Conservation (phyloP, 2,113 vertebrate species). For the Thalassoma bifasciatum region DNA sequence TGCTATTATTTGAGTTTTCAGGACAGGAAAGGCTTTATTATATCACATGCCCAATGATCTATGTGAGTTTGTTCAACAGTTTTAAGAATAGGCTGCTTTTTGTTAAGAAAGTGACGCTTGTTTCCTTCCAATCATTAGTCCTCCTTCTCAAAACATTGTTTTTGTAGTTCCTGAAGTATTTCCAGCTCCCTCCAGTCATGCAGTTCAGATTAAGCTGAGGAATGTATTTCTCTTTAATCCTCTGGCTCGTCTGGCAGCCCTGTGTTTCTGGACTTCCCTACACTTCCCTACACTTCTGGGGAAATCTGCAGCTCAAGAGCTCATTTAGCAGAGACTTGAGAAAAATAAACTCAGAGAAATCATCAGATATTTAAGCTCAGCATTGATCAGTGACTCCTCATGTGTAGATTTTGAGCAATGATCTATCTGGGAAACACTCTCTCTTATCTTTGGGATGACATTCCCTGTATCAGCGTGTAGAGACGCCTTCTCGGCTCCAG, state of each 20-base stretch:
- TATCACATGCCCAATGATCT: background rate
- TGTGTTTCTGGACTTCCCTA: conserved; percentile 28
- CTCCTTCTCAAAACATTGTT: conserved; percentile 24
- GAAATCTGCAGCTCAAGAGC: conserved; percentile 34
- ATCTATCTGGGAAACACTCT: too few species aligned
- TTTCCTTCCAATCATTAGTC: background rate
- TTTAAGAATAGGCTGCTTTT: background rate
- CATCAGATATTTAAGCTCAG: background rate
- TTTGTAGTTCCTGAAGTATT: conserved; percentile 48
- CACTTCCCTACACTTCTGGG: conserved; percentile 32
- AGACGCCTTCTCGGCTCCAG: background rate
- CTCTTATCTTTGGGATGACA: too few species aligned
- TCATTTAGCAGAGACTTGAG: conserved; percentile 33
- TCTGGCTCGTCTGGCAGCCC: conserved; percentile 21
- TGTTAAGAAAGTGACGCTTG: background rate
- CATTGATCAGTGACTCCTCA: too few species aligned
- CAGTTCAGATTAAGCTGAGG: conserved; percentile 76
- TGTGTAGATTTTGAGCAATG: too few species aligned
- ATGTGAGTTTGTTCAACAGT: background rate
- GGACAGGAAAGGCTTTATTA: background rate
- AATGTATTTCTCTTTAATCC: conserved; percentile 77
- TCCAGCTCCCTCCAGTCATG: conserved; percentile 72
- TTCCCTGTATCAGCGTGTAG: too few species aligned
- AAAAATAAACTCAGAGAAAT: background rate
- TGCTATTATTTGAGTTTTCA: too few species aligned